Base-by-base conservation (phyloP, 1,140 invertebrate species). In the Marisa cornuarietis region DNA sequence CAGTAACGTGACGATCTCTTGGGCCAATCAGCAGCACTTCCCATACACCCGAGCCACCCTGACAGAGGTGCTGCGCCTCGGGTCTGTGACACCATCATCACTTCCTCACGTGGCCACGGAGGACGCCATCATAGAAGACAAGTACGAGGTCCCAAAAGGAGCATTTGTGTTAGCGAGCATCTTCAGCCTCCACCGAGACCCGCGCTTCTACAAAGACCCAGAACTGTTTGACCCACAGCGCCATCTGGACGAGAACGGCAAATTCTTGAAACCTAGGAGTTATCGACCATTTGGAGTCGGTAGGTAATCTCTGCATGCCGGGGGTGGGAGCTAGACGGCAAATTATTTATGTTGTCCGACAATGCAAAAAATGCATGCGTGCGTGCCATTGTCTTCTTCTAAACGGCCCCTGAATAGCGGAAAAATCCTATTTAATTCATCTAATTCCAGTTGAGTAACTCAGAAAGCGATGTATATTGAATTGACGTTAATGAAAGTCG, bases 171-270 rank as follows among this genome's bases (percentile, higher is more conserved):
- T 95, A 1, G 93, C 95, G 2, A 68, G 94, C 80, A 69, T 94
- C 20, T 92, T 92, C 31, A 93, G 93, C 24, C 90, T 95, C 26
- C 93, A 94, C 83, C 92, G 92, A 66, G 93, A 95, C 84, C 83
- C 92, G 1, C 68, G 66, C 22, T 66, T 76, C 73, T 84, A 79
- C 69, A 71, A 69, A 9, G 79, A 84, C 31, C 76, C 83, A 5
- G 79, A 81, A n/a, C 62, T 31, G 13, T 84, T 84, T 66, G 63
- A 76, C 42, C 83, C 83, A 14, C 78, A 84, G 66, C 54, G 83
- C 49, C 79, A 81, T 42, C 51, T 84, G 20, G 74, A 79, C 58
- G 31, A 31, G 1, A 71, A 81, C 24, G 76, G 79, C 42, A 76
- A 75, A 49, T 66, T 79, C n/a, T 14, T 42, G 49, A 42, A 9